Conservation (phyloP, 2,888 invertebrate species). For the Hedychridium roseum region DNA sequence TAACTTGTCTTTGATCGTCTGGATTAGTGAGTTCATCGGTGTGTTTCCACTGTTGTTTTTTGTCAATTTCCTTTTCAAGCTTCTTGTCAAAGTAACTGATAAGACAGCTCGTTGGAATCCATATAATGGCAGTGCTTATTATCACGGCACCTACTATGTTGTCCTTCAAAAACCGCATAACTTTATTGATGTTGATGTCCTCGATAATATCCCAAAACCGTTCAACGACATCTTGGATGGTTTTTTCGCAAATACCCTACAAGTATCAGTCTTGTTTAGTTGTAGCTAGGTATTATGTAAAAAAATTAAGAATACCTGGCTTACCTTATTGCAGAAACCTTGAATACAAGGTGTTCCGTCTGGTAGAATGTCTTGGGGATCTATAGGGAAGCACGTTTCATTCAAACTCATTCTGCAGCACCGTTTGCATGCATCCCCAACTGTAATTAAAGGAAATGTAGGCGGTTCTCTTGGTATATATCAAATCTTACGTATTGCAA, state of each 20-base stretch:
- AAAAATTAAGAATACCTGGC: slow-evolving; percentile 9
- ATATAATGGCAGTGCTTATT: slow-evolving; percentile 87
- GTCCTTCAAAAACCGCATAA: slow-evolving; percentile 86
- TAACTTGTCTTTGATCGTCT: slow-evolving; percentile 75
- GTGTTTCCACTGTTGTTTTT: slow-evolving; percentile 77
- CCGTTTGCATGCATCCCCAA: slow-evolving; percentile 90
- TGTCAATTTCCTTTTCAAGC: slow-evolving; percentile 75
- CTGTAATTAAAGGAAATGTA: too few relatives aligned
- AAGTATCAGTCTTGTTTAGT: slow-evolving; percentile 29
- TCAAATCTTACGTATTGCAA: not conserved
- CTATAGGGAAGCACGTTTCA: slow-evolving; percentile 90
- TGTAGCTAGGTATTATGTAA: not conserved
- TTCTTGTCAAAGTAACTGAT: slow-evolving; percentile 85
- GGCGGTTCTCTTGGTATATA: not conserved
- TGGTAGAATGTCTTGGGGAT: slow-evolving; percentile 86
- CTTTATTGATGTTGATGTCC: slow-evolving; percentile 93
- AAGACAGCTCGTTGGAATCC: slow-evolving; percentile 94
- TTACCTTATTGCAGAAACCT: slow-evolving; percentile 93
- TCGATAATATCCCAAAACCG: slow-evolving; percentile 98
- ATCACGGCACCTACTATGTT: slow-evolving; percentile 95
- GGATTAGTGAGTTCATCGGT: slow-evolving; percentile 76
- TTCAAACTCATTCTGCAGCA: slow-evolving; percentile 93
- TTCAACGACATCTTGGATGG: slow-evolving; percentile 93
- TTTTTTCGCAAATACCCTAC: slow-evolving; percentile 93
- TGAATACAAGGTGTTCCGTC: slow-evolving; percentile 96